These are phyloP conservation scores for Monopis laevigella DNA, from an alignment of 2,888 invertebrate genomes.

Conservation along the genomic window DNA sequence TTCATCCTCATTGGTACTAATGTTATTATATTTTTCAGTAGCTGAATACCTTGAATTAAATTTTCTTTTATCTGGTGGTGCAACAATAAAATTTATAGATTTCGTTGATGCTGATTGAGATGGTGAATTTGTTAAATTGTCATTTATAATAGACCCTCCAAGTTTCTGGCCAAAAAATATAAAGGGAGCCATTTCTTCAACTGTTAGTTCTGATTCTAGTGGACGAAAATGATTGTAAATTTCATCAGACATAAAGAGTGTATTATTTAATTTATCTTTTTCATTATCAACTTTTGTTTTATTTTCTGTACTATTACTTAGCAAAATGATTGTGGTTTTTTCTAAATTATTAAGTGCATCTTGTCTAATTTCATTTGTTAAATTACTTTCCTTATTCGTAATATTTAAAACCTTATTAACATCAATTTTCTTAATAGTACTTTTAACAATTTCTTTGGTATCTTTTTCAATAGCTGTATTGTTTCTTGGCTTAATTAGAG, in stretches of 20 bases:
- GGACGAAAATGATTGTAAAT: constrained; percentile 72
- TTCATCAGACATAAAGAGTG: constrained; percentile 68
- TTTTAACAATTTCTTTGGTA: constrained; percentile 24
- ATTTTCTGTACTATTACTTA: constrained; percentile 38
- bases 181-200: constrained; percentile 75
- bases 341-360: constrained; percentile 25
- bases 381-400: constrained; percentile 18
- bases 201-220: constrained; percentile 68
- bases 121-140: constrained; percentile 56
- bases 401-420: constrained; percentile 29
- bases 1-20: constrained; percentile 64
- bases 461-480: constrained; percentile 30
- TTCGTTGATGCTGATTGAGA: constrained; percentile 57
- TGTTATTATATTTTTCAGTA: constrained; percentile 57
- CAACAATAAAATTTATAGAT: constrained; percentile 49
- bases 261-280: constrained; percentile 59
- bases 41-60: constrained; percentile 55
- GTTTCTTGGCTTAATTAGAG: constrained; percentile 34
- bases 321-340: background rate
- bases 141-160: constrained; percentile 41
- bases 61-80: constrained; percentile 49
- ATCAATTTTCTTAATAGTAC: constrained; percentile 25
- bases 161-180: constrained; percentile 75
- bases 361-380: background rate
- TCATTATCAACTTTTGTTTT: constrained; percentile 40